Base-by-base conservation (phyloP, 2,888 invertebrate species). In the Mylabris sibirica region DNA sequence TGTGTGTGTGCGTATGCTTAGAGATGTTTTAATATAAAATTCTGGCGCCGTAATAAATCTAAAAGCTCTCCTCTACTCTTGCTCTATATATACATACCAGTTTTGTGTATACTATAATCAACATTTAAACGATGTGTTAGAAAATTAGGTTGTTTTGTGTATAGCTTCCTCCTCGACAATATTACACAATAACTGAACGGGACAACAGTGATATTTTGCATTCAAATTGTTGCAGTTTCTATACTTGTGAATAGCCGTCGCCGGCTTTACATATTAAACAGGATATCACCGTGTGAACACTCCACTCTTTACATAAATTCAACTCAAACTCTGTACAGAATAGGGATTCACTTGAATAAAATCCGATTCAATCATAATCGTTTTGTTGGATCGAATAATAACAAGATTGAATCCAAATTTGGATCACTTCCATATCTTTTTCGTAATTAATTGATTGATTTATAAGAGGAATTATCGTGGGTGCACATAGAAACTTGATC, bases 131-230 rank as follows among this genome's bases (percentile, higher is more conserved):
- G 20, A 49, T 49, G 66, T 74, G 69, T 66, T 38, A 59, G 20
- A 61, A 66, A 74, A 72, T 74, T 72, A 71, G 66, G 72, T 71
- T 71, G 72, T 74, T 72, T 71, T 72, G 74, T n/a, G n/a, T n/a
- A n/a, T 67, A 70, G 65, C 30, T 30, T 72, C 72, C 66, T 4
- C 20, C 66, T 4, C 20, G 20, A 66, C 61, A 38, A 69, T 63
- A 62, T 66, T 69, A 66, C 69, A 64, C 69, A 62, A 69, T 66
- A 69, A 66, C 20, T 64, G 69, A 69, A 67, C 66, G 44, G 20
- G 8, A 49, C 49, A 49, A 49, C 17, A 49, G 2, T 64, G 60
- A 63, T 66, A 65, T 71, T 75, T 75, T 72, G 71, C 73, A 74
- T 75, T 66, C 66, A 70, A 75, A 75, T 75, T 69, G 72, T 53